Evolutionary conservation across 2,888 invertebrate genomes (phyloP).

Genomic region (Temnothorax unifasciatus): DNA sequence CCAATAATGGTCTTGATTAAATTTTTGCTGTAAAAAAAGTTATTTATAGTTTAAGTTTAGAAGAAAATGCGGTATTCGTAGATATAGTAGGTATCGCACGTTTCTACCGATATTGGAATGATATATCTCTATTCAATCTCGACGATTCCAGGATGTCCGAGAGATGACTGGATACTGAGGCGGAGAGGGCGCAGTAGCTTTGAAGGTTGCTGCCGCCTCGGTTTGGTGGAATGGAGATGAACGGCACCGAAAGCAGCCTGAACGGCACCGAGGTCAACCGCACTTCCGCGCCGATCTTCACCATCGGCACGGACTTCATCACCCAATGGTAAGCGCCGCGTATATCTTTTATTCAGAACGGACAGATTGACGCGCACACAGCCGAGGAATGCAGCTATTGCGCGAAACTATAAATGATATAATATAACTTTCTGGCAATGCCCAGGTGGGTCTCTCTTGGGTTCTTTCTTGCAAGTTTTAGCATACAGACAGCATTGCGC

Average conservation of each 20-base stretch:
- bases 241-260: constrained; percentile 82
- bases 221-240: constrained; percentile 80
- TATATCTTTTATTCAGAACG: constrained; percentile 31
- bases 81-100: not conserved
- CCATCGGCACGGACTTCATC: constrained; percentile 92
- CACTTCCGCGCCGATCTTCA: constrained; percentile 91
- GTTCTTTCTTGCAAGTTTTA: constrained; percentile 26
- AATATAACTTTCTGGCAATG: not conserved
- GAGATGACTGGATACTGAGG: constrained; percentile 77
- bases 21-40: not conserved
- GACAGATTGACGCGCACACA: constrained; percentile 2
- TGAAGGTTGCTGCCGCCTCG: constrained; percentile 73
- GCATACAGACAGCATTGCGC: not conserved
- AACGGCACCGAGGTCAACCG: constrained; percentile 88
- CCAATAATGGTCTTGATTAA: not conserved
- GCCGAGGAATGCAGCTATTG: too few species aligned
- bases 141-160: constrained; percentile 75
- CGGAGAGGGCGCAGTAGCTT: constrained; percentile 69
- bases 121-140: constrained; percentile 4
- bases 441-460: not conserved
- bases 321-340: constrained; percentile 90
- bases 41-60: not conserved
- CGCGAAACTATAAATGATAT: constrained; percentile 13
- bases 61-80: not conserved
- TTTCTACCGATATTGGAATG: not conserved